Base-by-base conservation (phyloP, 2,888 invertebrate genomes). In the Acronicta leporina region DNA sequence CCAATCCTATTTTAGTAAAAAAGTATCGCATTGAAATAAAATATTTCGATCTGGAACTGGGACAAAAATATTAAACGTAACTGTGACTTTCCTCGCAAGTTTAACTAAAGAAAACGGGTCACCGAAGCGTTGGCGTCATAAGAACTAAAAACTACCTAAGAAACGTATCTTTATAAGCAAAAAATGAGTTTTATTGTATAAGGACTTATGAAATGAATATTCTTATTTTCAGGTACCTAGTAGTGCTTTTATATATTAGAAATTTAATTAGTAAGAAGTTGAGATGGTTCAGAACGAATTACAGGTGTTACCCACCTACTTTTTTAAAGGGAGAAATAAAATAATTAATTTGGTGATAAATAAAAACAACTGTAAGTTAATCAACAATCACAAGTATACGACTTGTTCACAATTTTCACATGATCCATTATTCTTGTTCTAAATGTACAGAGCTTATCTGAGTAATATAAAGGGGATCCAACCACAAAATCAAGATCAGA, bases 1-100 rank as follows among this genome's bases (percentile, higher is more conserved):
- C 40, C 45, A 13, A 64, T 64, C 50, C 48, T 55, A 64, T 68
- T 51, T 68, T 64, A 54, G 47, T 41, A 54, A 47, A 69, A 70
- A 56, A 69, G 35, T 53, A 58, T 51, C 54, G 41, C 47, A 54
- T 68, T 70, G 27, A 47, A 61, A 61, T 65, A 43, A 65, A 70
- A 68, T 70, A 68, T 70, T 65, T 60, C 52, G 70, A 68, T 64
- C 65, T 64, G 59, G 41, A 53, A 59, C 44, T 40, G 40, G 42
- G 8, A 54, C 33, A 52, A n/a, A 58, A 64, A 65, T 68, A 70
- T 68, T 59, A 69, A 68, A 69, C 51, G 70, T 58, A 33, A 41
- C 53, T 8, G 50, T 51, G 64, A 44, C 41, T 46, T 56, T 42
- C 5, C 44, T 45, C 56, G 40, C 44, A 15, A 54, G 27, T 43